Conservation (phyloP, 2,113 vertebrate genomes). For the Gavialis gangeticus region DNA sequence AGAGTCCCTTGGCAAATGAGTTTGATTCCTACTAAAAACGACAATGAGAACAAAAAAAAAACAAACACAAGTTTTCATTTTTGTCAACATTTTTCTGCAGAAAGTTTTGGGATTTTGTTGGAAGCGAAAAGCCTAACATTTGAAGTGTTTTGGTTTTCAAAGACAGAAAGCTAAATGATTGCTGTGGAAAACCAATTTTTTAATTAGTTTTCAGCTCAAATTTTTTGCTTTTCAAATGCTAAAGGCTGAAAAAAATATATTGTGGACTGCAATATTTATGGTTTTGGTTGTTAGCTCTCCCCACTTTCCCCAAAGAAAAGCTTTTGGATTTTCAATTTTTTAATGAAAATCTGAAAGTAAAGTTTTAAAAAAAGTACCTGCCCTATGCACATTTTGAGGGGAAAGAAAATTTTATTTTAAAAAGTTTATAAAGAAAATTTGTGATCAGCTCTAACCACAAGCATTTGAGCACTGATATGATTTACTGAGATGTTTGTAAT, state of each 20-base stretch:
- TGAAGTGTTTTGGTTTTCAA: not conserved
- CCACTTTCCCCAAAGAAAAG: not conserved
- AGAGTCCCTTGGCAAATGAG: constrained; percentile 35
- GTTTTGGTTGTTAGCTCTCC: not conserved
- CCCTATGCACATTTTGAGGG: not conserved
- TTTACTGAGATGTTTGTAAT: not conserved
- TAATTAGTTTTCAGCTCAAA: not conserved
- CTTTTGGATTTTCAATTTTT: too few relatives aligned
- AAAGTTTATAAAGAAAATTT: not conserved
- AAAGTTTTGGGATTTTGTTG: not conserved
- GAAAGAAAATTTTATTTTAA: not conserved
- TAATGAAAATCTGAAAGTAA: too few relatives aligned
- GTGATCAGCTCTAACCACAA: not conserved
- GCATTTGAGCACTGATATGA: not conserved
- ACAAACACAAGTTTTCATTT: not conserved
- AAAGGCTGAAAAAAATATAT: not conserved
- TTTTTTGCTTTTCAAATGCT: not conserved
- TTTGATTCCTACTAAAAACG: constrained; percentile 32
- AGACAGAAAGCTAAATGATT: not conserved
- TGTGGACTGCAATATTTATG: too few relatives aligned
- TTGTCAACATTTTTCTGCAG: not conserved
- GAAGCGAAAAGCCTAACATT: not conserved
- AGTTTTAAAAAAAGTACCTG: too few relatives aligned
- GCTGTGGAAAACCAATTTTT: not conserved
- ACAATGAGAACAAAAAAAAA: not conserved